phyloP scores from a whole-genome alignment of 2,888 invertebrate species.

The Elmis aenea region DNA sequence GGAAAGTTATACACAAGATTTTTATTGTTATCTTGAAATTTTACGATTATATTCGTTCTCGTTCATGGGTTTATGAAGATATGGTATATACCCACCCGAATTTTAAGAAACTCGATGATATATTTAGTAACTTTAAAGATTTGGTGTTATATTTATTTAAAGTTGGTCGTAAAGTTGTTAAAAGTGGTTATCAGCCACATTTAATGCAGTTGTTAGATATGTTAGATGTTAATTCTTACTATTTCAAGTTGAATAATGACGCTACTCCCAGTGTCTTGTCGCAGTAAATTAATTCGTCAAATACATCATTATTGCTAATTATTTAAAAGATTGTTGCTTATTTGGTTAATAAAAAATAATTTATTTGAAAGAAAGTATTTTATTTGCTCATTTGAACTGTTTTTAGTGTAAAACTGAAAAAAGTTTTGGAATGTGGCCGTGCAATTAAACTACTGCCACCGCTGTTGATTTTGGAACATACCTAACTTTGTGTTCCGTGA shows the following conservation, averaged over 20 bases:
- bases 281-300: too few species aligned
- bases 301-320: too few species aligned
- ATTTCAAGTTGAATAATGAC: conserved; percentile 29
- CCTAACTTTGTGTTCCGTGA: too few species aligned
- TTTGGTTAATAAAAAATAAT: too few species aligned
- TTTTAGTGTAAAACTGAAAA: too few species aligned
- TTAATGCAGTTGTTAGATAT: conserved; percentile 60
- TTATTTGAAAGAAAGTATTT: too few species aligned
- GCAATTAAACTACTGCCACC: too few species aligned
- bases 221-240: conserved; percentile 61
- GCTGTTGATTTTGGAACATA: too few species aligned
- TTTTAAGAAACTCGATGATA: conserved; percentile 52
- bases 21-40: conserved; percentile 69
- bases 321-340: too few species aligned
- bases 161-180: conserved; percentile 57
- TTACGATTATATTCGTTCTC: conserved; percentile 56
- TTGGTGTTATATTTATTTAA: conserved; percentile 61
- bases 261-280: too few species aligned
- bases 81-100: conserved; percentile 55
- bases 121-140: conserved; percentile 50
- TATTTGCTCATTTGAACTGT: too few species aligned
- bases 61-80: conserved; percentile 54
- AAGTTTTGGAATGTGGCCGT: too few species aligned
- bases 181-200: conserved; percentile 64
- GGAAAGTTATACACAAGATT: conserved; percentile 64